Conservation (phyloP, 2,888 invertebrate species). For the Cephonodes hylas region DNA sequence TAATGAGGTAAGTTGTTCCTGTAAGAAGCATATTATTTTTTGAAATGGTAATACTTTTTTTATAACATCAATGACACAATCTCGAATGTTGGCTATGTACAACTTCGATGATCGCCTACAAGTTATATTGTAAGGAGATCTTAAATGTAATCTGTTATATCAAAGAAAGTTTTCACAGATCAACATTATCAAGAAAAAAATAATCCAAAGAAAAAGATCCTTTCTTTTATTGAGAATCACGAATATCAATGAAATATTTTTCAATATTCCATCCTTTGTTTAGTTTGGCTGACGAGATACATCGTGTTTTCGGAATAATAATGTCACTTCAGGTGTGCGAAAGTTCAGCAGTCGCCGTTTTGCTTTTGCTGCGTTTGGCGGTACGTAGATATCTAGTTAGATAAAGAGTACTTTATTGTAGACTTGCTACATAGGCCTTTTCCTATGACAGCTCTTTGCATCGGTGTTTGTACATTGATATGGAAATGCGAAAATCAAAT, state of each 20-base stretch:
- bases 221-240: conserved; percentile 14
- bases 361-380: conserved; percentile 67
- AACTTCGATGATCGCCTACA: too few relatives aligned
- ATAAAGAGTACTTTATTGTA: too few relatives aligned
- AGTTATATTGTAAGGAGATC: too few relatives aligned
- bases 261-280: conserved; percentile 11
- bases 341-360: conserved; percentile 69
- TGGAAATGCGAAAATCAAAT: too few relatives aligned
- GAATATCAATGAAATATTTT: conserved; percentile 21
- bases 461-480: too few relatives aligned
- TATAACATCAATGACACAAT: too few relatives aligned
- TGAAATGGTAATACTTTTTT: background rate
- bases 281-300: conserved; percentile 64
- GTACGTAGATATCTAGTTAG: conserved; percentile 47
- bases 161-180: too few relatives aligned
- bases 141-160: too few relatives aligned
- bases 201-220: background rate
- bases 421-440: too few relatives aligned
- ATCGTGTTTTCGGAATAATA: conserved; percentile 69
- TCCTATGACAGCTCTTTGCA: too few relatives aligned
- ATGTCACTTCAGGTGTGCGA: conserved; percentile 75
- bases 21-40: background rate
- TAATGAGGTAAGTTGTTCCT: conserved; percentile 53
- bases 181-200: background rate
- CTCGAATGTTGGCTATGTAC: too few relatives aligned